These are phyloP conservation scores for Hycleus phaleratus DNA, from an alignment of 1,140 invertebrate species.

Conservation along the genomic window DNA sequence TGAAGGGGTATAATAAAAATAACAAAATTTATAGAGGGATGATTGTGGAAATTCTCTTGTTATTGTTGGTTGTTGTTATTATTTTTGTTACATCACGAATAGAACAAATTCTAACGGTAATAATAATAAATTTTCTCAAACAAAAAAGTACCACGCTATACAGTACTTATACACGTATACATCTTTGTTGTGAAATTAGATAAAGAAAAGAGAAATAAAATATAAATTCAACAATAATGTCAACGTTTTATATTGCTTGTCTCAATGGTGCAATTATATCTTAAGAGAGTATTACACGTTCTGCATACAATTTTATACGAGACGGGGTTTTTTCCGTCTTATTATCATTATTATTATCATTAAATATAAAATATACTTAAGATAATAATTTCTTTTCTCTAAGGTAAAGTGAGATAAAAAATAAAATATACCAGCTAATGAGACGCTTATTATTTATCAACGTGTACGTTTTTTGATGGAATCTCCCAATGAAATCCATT, in stretches of 20 bases:
- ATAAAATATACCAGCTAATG: too few species aligned
- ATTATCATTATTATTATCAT: neutral
- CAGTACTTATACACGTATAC: neutral
- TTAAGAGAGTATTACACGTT: conserved; percentile 12
- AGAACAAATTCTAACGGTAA: neutral
- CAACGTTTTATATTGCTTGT: conserved; percentile 9
- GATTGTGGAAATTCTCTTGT: too few species aligned
- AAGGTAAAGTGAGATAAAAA: too few species aligned
- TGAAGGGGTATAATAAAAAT: too few species aligned
- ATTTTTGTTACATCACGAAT: neutral
- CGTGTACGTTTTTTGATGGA: too few species aligned
- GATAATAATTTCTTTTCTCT: neutral
- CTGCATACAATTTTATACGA: conserved; percentile 1
- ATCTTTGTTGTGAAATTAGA: conserved; percentile 7
- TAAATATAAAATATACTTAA: neutral
- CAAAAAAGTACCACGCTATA: too few species aligned
- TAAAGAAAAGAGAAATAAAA: conserved; percentile 6
- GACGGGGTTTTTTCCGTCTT: conserved; percentile 1
- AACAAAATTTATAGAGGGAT: too few species aligned
- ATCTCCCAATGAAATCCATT: too few species aligned
- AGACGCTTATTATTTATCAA: too few species aligned
- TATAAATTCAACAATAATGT: conserved; percentile 11
- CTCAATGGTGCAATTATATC: conserved; percentile 8
- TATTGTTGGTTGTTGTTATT: too few species aligned
- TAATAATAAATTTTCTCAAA: neutral